phyloP scores from a whole-genome alignment of 2,888 invertebrate species.

The Oscheius sp. region DNA sequence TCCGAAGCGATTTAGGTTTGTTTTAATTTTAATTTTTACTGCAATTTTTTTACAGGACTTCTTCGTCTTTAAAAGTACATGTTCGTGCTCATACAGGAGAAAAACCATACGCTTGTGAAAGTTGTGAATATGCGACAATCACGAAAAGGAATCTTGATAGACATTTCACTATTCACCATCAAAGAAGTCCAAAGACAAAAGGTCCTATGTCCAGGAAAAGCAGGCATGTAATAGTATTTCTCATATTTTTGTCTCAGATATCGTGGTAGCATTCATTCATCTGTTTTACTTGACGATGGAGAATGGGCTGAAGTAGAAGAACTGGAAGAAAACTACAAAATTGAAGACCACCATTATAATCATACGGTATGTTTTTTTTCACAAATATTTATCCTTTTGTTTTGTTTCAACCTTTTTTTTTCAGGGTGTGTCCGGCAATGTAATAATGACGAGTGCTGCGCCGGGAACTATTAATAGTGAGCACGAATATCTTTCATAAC shows the following conservation, averaged over 20 bases:
- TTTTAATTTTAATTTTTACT: background rate
- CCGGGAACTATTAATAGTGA: background rate
- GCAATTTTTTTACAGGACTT: conserved; percentile 49
- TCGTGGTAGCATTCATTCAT: background rate
- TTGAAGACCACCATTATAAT: conserved; percentile 5
- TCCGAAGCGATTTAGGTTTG: conserved; percentile 61
- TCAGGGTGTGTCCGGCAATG: background rate
- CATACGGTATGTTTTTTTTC: background rate
- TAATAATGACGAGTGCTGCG: background rate
- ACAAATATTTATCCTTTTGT: too few relatives aligned
- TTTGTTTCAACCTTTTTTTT: too few relatives aligned
- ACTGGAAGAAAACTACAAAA: background rate
- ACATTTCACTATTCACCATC: conserved; percentile 66
- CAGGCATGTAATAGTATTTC: conserved; percentile 29
- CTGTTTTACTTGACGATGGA: background rate
- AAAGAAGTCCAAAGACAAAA: conserved; percentile 38
- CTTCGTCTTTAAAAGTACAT: conserved; percentile 66
- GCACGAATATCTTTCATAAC: background rate
- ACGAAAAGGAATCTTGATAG: conserved; percentile 68
- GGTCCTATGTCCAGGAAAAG: conserved; percentile 48
- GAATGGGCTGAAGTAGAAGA: conserved; percentile 4
- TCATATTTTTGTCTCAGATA: conserved; percentile 1
- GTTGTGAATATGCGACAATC: conserved; percentile 61
- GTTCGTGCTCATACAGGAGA: conserved; percentile 67
- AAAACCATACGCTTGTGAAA: conserved; percentile 63